Base-by-base conservation (phyloP, 2,888 invertebrate species). In the Dinocampus coccinellae region DNA sequence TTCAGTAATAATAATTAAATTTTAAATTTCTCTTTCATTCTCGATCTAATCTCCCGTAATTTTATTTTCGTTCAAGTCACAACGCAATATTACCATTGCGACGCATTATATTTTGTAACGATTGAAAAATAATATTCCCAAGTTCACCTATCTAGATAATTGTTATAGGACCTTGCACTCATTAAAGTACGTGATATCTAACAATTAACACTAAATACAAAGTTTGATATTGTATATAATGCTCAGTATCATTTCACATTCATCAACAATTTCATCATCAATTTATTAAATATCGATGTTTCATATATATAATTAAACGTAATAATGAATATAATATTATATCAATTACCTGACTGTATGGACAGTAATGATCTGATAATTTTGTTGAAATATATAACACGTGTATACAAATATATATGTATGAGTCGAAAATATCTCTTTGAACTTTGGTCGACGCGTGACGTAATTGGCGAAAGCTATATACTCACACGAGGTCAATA, bases 361-460 rank as follows among this genome's bases (percentile, higher is more conserved):
- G 16, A 10, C 55, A 55, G 24, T 13, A 29, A 29, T 4, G 7
- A 29, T 29, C 29, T 29, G 29, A 29, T 4, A 29, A 55, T 55
- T 7, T 55, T 22, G 11, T 24, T 24, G 10, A n/a, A 47, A 47
- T 47, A 47, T 47, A 7, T 39, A n/a, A n/a, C n/a, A 13, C n/a
- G 2, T 39, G 2, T 39, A 39, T 39, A 39, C n/a, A 39, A 13
- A 39, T 13, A 39, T 39, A 39, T 39, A 16, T 47, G 13, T 55
- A 13, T 24, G 26, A 26, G 55, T 26, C 55, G 13, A 55, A 24
- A 55, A 55, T 55, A 55, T 55, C 55, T 55, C 55, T 11, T 55
- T 55, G 55, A 55, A 55, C 55, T 55, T 55, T 55, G 55, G 9
- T 55, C 55, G 55, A 26, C 55, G 55, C 55, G 26, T 55, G 55